Evolutionary conservation across 1,140 invertebrate genomes (phyloP), one percentile per base, ranked within the genome.

Genomic region (Procambarus virginalis): DNA sequence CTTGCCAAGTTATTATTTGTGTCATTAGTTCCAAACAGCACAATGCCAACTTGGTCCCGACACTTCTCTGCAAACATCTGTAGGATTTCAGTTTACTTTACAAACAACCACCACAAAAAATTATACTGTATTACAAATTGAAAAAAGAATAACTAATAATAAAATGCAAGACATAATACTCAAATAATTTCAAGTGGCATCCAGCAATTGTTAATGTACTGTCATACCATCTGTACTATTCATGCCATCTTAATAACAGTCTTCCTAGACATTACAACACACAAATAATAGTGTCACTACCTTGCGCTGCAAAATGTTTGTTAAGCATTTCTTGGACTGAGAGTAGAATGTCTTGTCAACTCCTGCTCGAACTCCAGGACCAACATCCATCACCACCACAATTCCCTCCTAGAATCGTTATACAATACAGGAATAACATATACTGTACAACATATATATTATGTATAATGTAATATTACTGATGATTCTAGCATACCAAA

Each of bases 221-320:
- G 22, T 76, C 22, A n/a, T 76, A 1, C n/a, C 22, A 10, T 55
- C 14, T 46, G 34, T 34, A 34, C 34, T 34, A 34, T 34, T 34
- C 34, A 34, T 34, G 34, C 34, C 34, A 77, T 75, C 12, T 6
- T 2, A 86, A 22, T 34, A 82, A 14, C 22, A 81, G 14, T 70
- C 60, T 34, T 34, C 34, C 34, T 34, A 34, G 34, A 34, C 34
- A 34, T 34, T 34, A 34, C 34, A 51, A 84, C 45, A 84, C 2
- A 3, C n/a, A 84, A 73, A 22, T 87, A 4, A 45, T 85, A 55
- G 45, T 48, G 75, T n/a, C 55, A 84, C 64, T 73, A 95, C 94
- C 93, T 95, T 95, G 88, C 94, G 93, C 88, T 95, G 94, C 22
- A 95, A 87, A 51, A 95, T 95, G 93, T 94, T 94, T 20, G 93